Percentiles rank a stretch among this genome's conserved stretches.
These are phyloP conservation scores for Papilio aristodemus DNA, from an alignment of 1,140 invertebrate species.

Conservation along the genomic window DNA sequence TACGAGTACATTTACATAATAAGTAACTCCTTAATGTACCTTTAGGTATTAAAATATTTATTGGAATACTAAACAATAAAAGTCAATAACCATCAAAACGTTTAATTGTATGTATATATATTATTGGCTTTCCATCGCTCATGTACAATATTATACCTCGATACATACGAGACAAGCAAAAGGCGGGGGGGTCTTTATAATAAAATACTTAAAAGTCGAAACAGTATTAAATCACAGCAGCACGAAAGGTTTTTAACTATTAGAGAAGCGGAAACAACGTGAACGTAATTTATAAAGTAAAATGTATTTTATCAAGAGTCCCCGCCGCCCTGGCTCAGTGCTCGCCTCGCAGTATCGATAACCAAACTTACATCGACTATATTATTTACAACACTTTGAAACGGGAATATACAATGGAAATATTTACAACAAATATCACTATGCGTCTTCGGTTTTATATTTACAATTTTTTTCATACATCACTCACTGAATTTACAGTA, in stretches of 20 bases:
- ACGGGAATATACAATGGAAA: slow-evolving; percentile 41
- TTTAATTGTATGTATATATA: slow-evolving; percentile 41
- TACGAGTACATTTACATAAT: no score
- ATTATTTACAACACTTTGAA: slow-evolving; percentile 40
- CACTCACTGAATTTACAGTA: slow-evolving; percentile 43
- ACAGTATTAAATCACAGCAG: slow-evolving; percentile 7
- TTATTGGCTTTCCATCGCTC: not conserved
- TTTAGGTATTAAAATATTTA: no score
- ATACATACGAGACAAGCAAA: slow-evolving; percentile 57
- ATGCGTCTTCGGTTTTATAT: slow-evolving; percentile 65
- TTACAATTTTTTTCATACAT: slow-evolving; percentile 47
- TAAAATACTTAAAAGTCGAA: slow-evolving; percentile 29
- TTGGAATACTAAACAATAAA: slow-evolving; percentile 6
- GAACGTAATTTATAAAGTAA: slow-evolving; percentile 26
- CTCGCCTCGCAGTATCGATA: slow-evolving; percentile 44
- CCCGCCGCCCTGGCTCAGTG: slow-evolving; percentile 62
- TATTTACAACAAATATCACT: slow-evolving; percentile 68
- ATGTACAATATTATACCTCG: slow-evolving; percentile 31
- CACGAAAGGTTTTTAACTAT: slow-evolving; percentile 23
- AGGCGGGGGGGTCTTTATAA: slow-evolving; percentile 51
- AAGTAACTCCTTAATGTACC: no score
- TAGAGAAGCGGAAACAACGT: slow-evolving; percentile 29
- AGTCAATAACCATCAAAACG: slow-evolving; percentile 43
- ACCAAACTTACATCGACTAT: slow-evolving; percentile 39
- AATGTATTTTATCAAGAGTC: slow-evolving; percentile 34